These are phyloP conservation scores for Eupleurogrammus muticus DNA, from an alignment of 2,797 vertebrate species.

Conservation along the genomic window DNA sequence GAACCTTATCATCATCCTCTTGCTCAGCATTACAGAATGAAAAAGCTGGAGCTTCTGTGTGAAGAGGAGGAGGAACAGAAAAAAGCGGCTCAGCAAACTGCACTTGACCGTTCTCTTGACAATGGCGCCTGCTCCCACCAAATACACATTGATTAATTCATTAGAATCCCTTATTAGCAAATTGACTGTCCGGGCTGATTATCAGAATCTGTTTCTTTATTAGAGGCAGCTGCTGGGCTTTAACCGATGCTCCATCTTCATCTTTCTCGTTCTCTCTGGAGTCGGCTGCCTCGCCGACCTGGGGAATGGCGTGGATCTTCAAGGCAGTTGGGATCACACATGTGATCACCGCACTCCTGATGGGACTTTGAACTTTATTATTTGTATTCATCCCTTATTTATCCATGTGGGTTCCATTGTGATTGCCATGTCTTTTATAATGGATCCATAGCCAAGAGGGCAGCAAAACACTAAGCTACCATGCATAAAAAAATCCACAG, in stretches of 20 bases:
- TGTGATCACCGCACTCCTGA: too few species aligned
- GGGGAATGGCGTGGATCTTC: too few species aligned
- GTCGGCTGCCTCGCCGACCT: too few species aligned
- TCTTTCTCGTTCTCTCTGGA: slow-evolving; percentile 36
- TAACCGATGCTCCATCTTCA: slow-evolving; percentile 33
- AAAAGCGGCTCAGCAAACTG: slow-evolving; percentile 70
- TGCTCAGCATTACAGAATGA: slow-evolving; percentile 48
- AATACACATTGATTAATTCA: slow-evolving; percentile 87
- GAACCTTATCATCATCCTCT: slow-evolving; percentile 47
- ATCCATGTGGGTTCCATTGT: too few species aligned
- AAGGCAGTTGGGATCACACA: too few species aligned
- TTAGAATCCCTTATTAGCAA: slow-evolving; percentile 87
- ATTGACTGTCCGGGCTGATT: slow-evolving; percentile 86
- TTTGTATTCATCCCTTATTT: too few species aligned
- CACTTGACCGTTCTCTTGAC: slow-evolving; percentile 86
- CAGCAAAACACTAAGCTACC: too few species aligned
- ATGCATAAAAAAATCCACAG: too few species aligned
- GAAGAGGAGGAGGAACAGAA: slow-evolving; percentile 35
- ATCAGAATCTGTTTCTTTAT: slow-evolving; percentile 85
- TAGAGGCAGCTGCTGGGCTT: slow-evolving; percentile 64
- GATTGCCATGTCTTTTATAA: too few species aligned
- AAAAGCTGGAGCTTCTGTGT: slow-evolving; percentile 71
- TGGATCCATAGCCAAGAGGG: too few species aligned
- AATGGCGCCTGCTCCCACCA: slow-evolving; percentile 75
- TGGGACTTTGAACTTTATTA: too few species aligned